Conservation (phyloP, 2,888 invertebrate species). For the Epirrhoe alternata region DNA sequence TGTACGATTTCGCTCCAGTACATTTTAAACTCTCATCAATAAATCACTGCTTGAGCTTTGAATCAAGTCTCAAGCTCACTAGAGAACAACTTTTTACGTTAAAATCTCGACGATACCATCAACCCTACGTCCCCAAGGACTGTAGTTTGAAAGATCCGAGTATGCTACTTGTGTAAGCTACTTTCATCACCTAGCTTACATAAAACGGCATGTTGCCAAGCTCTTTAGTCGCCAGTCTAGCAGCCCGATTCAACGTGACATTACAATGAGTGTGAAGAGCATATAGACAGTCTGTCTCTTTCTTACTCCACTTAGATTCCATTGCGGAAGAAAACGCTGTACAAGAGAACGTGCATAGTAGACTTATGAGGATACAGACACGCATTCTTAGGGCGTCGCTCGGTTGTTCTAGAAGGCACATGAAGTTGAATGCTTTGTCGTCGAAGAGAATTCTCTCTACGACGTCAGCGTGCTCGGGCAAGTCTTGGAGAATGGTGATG, state of each 20-base stretch:
- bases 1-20: too few relatives aligned
- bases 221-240: slow-evolving; percentile 83
- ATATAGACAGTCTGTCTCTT: slow-evolving; percentile 85
- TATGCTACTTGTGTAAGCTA: too few relatives aligned
- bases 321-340: slow-evolving; percentile 85
- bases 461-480: slow-evolving; percentile 91
- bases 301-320: slow-evolving; percentile 86
- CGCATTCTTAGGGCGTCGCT: slow-evolving; percentile 86
- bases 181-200: slow-evolving; percentile 40
- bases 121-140: too few relatives aligned
- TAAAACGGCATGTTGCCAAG: slow-evolving; percentile 83
- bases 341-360: slow-evolving; percentile 88
- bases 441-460: slow-evolving; percentile 89
- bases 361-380: slow-evolving; percentile 89
- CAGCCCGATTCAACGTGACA: slow-evolving; percentile 86
- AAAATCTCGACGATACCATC: too few relatives aligned
- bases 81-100: too few relatives aligned
- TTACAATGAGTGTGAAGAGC: slow-evolving; percentile 86
- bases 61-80: too few relatives aligned
- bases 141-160: too few relatives aligned
- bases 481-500: slow-evolving; percentile 89
- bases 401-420: slow-evolving; percentile 84
- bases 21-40: too few relatives aligned
- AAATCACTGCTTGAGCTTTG: too few relatives aligned
- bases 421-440: slow-evolving; percentile 78